Base-by-base conservation (phyloP, 2,888 invertebrate genomes). In the Unio pictorum region DNA sequence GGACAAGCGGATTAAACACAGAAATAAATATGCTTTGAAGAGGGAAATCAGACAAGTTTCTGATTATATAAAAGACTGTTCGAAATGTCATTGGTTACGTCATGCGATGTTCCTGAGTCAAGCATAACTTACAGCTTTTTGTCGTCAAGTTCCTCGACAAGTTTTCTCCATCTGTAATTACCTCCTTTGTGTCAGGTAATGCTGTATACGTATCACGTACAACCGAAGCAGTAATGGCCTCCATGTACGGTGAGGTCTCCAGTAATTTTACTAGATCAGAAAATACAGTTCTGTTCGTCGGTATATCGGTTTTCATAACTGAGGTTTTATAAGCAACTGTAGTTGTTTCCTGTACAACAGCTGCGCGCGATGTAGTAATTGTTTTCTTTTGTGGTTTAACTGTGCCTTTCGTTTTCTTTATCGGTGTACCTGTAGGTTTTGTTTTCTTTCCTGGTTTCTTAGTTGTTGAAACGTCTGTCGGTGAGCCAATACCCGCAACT, bases 331-430 rank as follows among this genome's bases (percentile, higher is more conserved):
- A 18, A 18, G n/a, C 26, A 18, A 55, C 67, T 64, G 62, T 66
- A 34, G 34, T 57, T 34, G 62, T 63, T 56, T 23, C 23, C 61
- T 61, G 57, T 7, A 67, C 28, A 66, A 70, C 20, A 66, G 63
- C 61, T 20, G 72, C 30, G 5, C 57, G n/a, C 17, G 57, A 59
- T 17, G 34, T 54, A 57, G 30, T 11, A 30, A 58, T 64, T 7
- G 61, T 57, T 11, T 30, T 34, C 60, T 67, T 66, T 30, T 67
- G 55, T 18, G 61, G 57, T 61, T 55, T 57, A 4, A 55, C 11
- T 67, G 55, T 57, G 2, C 58, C 67, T 58, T 30, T 45, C 11
- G 56, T 45, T 62, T 61, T 64, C 4, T 63, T 20, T 61, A 64
- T 26, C 56, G 45, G 66, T 11, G 63, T 34, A 18, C 45, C 30